A percentile compares a stretch with the other conserved stretches of the same genome.
Conservation (phyloP, 2,888 invertebrate genomes). For the Lycia hirtaria region DNA sequence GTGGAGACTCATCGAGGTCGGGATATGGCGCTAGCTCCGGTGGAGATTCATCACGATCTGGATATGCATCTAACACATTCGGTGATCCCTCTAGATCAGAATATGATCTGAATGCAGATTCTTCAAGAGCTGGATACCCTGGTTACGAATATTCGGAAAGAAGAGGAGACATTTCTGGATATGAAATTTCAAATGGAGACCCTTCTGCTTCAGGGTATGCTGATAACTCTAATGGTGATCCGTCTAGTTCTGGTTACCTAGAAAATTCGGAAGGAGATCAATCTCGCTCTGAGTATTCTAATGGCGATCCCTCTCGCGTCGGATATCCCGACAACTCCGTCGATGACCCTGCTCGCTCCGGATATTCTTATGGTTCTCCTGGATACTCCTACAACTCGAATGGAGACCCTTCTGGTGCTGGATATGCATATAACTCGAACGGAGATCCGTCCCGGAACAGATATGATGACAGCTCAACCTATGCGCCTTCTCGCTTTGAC, state of each 20-base stretch:
- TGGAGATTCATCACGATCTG: conserved; percentile 1
- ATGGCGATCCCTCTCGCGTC: conserved; percentile 1
- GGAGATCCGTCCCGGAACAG: neutral
- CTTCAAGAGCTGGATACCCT: conserved; percentile 4
- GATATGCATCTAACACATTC: neutral
- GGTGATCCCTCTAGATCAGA: conserved; percentile 3
- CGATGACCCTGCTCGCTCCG: neutral
- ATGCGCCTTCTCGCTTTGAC: neutral
- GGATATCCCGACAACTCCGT: too few relatives aligned
- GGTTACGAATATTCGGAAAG: conserved; percentile 7
- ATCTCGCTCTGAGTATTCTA: neutral
- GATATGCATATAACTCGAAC: neutral
- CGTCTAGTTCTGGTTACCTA: neutral
- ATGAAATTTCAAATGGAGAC: conserved; percentile 5
- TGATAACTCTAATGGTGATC: neutral
- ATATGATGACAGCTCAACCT: neutral
- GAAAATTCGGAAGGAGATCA: neutral
- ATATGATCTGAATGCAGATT: conserved; percentile 4
- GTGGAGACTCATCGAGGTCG: neutral
- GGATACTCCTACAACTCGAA: neutral
- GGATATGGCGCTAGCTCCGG: conserved; percentile 6
- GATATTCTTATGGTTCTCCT: neutral
- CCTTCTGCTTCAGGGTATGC: neutral
- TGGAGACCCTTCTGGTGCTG: neutral
- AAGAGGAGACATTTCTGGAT: conserved; percentile 5